Percentiles rank a stretch among this genome's conserved stretches.
These are phyloP conservation scores for Microplitis deprimator DNA, from an alignment of 2,888 invertebrate species.

Conservation along the genomic window DNA sequence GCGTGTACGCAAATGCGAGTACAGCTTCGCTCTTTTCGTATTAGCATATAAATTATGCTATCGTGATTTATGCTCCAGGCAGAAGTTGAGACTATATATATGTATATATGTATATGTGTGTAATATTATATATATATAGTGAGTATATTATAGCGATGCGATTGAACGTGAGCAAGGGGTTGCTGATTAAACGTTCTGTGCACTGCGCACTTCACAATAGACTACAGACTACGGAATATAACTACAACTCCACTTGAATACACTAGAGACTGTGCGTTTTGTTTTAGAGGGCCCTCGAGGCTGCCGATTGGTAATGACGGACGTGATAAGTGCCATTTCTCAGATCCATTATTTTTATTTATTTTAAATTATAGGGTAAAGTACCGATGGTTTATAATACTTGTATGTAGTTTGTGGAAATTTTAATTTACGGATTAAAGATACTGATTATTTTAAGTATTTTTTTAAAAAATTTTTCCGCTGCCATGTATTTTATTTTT, in stretches of 20 bases:
- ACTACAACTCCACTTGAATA: constrained; percentile 26
- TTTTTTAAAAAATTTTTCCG: no score
- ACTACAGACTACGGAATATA: constrained; percentile 28
- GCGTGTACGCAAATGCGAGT: constrained; percentile 49
- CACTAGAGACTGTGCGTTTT: constrained; percentile 24
- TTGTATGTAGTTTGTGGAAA: not conserved
- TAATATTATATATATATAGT: no score
- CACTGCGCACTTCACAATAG: constrained; percentile 33
- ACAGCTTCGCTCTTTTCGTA: constrained; percentile 54
- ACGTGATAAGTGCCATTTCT: constrained; percentile 19
- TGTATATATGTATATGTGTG: no score
- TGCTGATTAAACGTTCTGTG: constrained; percentile 58
- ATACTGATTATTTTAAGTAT: no score
- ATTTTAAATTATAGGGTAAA: not conserved
- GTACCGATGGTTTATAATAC: not conserved
- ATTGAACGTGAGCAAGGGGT: constrained; percentile 44
- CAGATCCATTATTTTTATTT: constrained; percentile 8
- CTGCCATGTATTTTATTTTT: no score
- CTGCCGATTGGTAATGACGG: constrained; percentile 47
- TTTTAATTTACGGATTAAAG: no score
- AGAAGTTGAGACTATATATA: not conserved
- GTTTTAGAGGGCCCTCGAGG: constrained; percentile 36
- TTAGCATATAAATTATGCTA: constrained; percentile 70
- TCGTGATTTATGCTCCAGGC: constrained; percentile 66
- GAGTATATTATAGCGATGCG: constrained; percentile 38